Evolutionary conservation across 1,140 invertebrate species (phyloP), one percentile per base, ranked within the genome.

Genomic region (Heterodera schachtii): DNA sequence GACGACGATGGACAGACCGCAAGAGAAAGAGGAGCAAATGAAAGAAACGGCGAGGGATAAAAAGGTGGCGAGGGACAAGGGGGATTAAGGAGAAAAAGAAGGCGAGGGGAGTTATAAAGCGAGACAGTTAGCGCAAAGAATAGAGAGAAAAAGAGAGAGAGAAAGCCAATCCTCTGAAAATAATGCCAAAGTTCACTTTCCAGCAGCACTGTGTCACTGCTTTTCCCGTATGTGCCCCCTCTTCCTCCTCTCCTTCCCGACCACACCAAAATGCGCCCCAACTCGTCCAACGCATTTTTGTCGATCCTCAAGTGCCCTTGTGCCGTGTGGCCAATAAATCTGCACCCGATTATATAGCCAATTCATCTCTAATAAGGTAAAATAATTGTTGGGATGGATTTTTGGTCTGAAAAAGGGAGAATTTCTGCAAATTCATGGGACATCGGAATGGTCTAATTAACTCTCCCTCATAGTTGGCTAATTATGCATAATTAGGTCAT

Each of bases 251-350:
- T 44, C n/a, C 76, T 41, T 70, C 66, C 44, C 76, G 57, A 57
- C 21, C n/a, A 8, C 46, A 5, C 4, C 44, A 78, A 19, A 78
- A 67, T 47, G 64, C 4, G 43, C 69, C 64, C 7, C 64, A 66
- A 67, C 66, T 49, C 46, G 64, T 78, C 21, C 76, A 78, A n/a
- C 66, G 76, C 8, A 78, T 78, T 67, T 78, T 69, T 46, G 47
- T 78, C 21, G 76, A 78, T 64, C 76, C 76, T 19, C 52, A 67
- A 67, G n/a, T 46, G 31, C 21, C 76, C 69, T 11, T 43, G n/a
- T 41, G 16, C 16, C 13, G 31, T 16, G 4, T 71, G 69, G 41
- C 31, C 41, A 6, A 1, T 11, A n/a, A 71, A 16, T 46, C 69
- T 13, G 31, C 69, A n/a, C 69, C 69, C 21, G 43, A 71, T 46